Evolutionary conservation across 2,113 vertebrate genomes (phyloP), one percentile per base, ranked within the genome.

Genomic region (Anas platyrhynchos): DNA sequence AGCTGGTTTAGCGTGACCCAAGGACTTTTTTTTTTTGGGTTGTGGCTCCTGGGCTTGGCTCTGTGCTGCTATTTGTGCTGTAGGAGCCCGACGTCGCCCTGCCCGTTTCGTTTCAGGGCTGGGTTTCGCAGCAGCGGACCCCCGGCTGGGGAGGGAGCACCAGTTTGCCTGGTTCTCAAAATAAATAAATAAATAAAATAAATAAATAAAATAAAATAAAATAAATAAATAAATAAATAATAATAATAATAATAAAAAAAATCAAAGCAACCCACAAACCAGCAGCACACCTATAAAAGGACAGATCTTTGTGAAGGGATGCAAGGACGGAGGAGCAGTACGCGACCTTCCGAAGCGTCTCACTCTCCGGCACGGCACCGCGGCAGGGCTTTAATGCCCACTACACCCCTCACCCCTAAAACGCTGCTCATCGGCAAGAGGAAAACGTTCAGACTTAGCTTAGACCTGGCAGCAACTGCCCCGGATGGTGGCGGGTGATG

Each of bases 331-430:
- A 36, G n/a, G 14, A 50, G 34, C n/a, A 59, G 18, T 1, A 6
- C 0, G 0, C 1, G 22, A 17, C 16, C 46, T 4, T 25, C 38
- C 38, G 17, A 7, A 23, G 55, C 50, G 72, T 25, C 50, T 23
- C 36, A 1, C 0, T 21, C 62, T 44, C 55, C 17, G 5, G 44
- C 38, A 23, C 0, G 0, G 48, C 55, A 21, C 66, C 32, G 18
- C 4, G 5, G 11, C 6, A 9, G 43, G 22, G 1, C 8, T 10
- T 36, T 7, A 16, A 41, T 18, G 7, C 58, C 38, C 9, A 6
- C 34, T 43, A 1, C 1, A 21, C 32, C 36, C 0, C 4, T 16
- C 50, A 12, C 55, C 65, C 85, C 13, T 6, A 34, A 32, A 1
- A 26, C 23, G 3, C 43, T 58, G 7, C 22, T 16, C 31, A 0